A percentile compares a stretch with the other conserved stretches of the same genome.
phyloP scores from a whole-genome alignment of 1,140 invertebrate species.

The Drosophila nigromelanica region DNA sequence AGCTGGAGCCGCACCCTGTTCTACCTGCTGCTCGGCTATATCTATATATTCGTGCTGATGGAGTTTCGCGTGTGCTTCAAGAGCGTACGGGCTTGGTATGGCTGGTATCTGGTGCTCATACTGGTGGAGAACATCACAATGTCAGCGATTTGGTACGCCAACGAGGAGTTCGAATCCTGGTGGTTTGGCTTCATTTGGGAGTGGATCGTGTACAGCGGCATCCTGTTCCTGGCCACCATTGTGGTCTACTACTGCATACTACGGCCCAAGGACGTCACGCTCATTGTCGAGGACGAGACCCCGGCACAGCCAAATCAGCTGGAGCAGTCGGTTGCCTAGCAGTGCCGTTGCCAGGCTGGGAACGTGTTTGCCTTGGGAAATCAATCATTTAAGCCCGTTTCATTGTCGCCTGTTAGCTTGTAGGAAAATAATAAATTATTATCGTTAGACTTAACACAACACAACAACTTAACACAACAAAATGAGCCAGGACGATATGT shows the following conservation, averaged over 20 bases:
- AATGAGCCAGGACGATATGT: constrained; percentile 17
- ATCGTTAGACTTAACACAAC: constrained; percentile 42
- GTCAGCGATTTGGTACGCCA: constrained; percentile 87
- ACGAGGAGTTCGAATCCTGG: constrained; percentile 86
- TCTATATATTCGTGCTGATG: constrained; percentile 89
- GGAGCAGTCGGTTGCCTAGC: constrained; percentile 51
- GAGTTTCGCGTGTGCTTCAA: constrained; percentile 91
- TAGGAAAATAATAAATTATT: constrained; percentile 65
- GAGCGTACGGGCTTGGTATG: constrained; percentile 87
- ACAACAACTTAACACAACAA: neutral
- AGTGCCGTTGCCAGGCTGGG: constrained; percentile 25
- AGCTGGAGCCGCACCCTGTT: constrained; percentile 85
- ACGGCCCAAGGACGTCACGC: constrained; percentile 85
- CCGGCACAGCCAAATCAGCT: neutral
- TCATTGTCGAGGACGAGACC: constrained; percentile 72
- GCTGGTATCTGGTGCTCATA: constrained; percentile 87
- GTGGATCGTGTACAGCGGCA: constrained; percentile 84
- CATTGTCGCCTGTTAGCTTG: constrained; percentile 1
- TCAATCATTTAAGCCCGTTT: constrained; percentile 14
- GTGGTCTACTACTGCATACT: constrained; percentile 85
- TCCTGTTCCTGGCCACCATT: constrained; percentile 85
- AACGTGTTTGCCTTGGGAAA: constrained; percentile 39
- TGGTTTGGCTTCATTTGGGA: constrained; percentile 86
- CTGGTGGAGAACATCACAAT: constrained; percentile 88
- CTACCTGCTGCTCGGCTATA: constrained; percentile 88